Evolutionary conservation across 2,113 vertebrate genomes (phyloP), one percentile per base, ranked within the genome.

Genomic region (Lepus timidus): DNA sequence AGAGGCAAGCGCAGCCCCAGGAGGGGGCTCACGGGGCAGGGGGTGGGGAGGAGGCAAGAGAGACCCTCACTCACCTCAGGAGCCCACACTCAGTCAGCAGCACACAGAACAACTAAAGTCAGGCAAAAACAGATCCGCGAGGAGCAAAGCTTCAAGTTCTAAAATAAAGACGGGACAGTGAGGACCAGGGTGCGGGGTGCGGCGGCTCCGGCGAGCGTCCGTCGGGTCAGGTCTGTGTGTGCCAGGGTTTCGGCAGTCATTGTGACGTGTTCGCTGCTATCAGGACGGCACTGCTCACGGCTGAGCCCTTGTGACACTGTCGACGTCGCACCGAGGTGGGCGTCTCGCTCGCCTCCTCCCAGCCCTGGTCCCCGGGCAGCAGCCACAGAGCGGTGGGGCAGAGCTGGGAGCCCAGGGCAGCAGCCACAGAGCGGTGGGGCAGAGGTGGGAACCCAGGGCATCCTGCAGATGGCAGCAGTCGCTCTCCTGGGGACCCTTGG

Each of bases 181-280:
- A 68, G 80, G 49, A 14, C 6, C 49, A 7, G 31, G 64, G 61
- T 2, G 23, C 1, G 3, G n/a, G 8, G 6, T 20, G 55, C 3
- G 44, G n/a, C 25, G 22, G 2, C 5, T 19, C 0, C 8, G 33
- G 0, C 0, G 39, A 23, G 39, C 19, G 12, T 4, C 36, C 36
- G 36, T 36, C 36, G 4, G 4, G 2, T 3, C 23, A 8, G 68
- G 82, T n/a, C 51, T n/a, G 39, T 44, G n/a, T 6, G 52, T 27
- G 14, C 0, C 16, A 44, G 44, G 12, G 9, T 29, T 39, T 49
- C 51, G 22, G 76, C 64, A 7, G 71, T 62, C 9, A 3, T 64
- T 68, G 39, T 33, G 23, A 49, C n/a, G 75, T 29, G 75, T 64
- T 44, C 20, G 8, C 8, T 64, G 17, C 16, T 8, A 5, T 73